Percentiles rank a stretch among this genome's conserved stretches.
Evolutionary conservation across 2,797 vertebrate species (phyloP).

Genomic region (Falco columbarius): DNA sequence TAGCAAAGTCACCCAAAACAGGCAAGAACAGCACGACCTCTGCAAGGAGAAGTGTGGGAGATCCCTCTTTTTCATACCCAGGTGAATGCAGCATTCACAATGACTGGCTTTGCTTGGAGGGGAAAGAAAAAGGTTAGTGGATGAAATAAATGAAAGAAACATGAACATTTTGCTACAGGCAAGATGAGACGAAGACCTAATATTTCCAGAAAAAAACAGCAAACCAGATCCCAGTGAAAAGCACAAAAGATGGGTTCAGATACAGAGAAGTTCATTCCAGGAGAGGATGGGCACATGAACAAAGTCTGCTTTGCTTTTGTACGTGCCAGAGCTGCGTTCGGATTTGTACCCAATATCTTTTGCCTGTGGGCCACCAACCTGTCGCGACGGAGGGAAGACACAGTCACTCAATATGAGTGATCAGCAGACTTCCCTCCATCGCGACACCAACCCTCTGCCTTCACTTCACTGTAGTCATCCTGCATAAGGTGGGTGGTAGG

Average conservation of each 20-base stretch:
- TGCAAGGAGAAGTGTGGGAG: not conserved
- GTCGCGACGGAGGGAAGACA: too few relatives aligned
- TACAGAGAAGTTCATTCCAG: not conserved
- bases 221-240: not conserved
- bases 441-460: too few relatives aligned
- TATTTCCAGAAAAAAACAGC: not conserved
- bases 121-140: not conserved
- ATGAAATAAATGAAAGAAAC: not conserved
- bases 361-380: not conserved
- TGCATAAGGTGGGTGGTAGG: not conserved
- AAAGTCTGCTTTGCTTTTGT: not conserved
- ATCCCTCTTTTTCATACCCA: not conserved
- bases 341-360: not conserved
- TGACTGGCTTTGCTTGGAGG: not conserved
- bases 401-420: too few relatives aligned
- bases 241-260: not conserved
- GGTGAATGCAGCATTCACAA: not conserved
- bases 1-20: not conserved
- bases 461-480: not conserved
- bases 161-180: not conserved
- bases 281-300: not conserved
- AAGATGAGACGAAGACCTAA: not conserved
- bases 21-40: not conserved
- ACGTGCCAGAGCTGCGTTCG: not conserved
- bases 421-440: too few relatives aligned